Conservation (phyloP, 2,888 invertebrate genomes). For the Troilus luridus region DNA sequence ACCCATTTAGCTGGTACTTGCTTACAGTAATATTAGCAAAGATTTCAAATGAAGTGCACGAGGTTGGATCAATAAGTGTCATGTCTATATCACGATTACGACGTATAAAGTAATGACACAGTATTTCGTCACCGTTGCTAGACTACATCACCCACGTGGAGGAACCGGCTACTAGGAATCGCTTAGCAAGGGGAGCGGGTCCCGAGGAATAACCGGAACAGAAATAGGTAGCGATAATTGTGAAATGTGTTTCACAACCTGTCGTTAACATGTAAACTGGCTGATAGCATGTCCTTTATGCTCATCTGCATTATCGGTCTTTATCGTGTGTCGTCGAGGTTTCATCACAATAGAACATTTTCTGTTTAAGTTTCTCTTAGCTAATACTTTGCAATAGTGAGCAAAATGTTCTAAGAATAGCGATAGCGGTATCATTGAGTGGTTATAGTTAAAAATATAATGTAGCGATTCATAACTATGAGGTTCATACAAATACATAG, state of each 20-base stretch:
- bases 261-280: slow-evolving; percentile 6
- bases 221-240: background rate
- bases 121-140: background rate
- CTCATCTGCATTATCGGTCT: background rate
- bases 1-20: too few species aligned
- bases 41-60: background rate
- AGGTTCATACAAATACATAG: background rate
- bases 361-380: background rate
- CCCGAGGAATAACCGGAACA: background rate
- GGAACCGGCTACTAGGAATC: background rate
- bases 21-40: background rate
- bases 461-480: background rate
- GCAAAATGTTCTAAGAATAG: background rate
- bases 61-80: background rate
- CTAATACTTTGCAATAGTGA: background rate
- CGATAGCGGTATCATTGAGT: background rate
- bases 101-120: background rate
- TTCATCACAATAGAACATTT: slow-evolving; percentile 8
- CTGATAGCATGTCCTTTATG: slow-evolving; percentile 9
- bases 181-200: background rate
- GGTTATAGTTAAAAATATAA: background rate
- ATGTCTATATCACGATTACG: background rate
- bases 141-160: background rate
- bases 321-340: background rate
- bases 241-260: slow-evolving; percentile 12